Percentiles rank a stretch among this genome's conserved stretches.
Conservation (phyloP, 2,888 invertebrate species). For the Ypsolopha sequella region DNA sequence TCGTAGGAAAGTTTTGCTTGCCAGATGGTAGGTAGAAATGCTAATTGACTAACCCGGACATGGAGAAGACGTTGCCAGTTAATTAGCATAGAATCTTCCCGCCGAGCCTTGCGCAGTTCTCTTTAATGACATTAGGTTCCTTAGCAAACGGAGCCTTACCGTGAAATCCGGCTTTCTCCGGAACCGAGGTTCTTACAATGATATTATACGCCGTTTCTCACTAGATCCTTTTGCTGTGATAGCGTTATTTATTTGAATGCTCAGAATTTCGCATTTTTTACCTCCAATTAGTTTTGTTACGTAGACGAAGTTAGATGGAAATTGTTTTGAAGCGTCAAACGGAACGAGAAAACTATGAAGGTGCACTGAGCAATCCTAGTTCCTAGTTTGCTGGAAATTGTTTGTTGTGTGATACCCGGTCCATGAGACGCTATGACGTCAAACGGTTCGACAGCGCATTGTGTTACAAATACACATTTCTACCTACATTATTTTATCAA, state of each 20-base stretch:
- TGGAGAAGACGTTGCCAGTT: conserved; percentile 17
- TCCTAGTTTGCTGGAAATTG: too few species aligned
- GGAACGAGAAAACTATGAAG: too few species aligned
- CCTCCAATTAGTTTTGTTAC: too few species aligned
- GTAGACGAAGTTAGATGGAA: too few species aligned
- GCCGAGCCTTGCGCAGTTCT: conserved; percentile 10
- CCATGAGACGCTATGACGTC: too few species aligned
- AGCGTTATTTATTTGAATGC: neutral
- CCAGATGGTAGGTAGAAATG: conserved; percentile 18
- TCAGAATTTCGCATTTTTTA: neutral
- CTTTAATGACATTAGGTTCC: conserved; percentile 19
- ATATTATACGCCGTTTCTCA: neutral
- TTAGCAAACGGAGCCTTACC: conserved; percentile 7
- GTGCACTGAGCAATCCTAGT: too few species aligned
- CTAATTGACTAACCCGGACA: conserved; percentile 21
- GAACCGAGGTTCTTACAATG: neutral
- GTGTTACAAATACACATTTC: too few species aligned
- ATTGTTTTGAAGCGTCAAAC: too few species aligned
- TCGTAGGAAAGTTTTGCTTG: conserved; percentile 6
- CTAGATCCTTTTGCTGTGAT: neutral
- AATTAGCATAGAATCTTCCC: conserved; percentile 21
- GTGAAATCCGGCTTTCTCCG: neutral
- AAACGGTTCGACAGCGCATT: too few species aligned
- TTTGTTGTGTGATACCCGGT: too few species aligned
- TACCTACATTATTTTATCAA: too few species aligned